These are phyloP conservation scores for Microplitis mediator DNA, from an alignment of 1,140 invertebrate species.

Conservation along the genomic window DNA sequence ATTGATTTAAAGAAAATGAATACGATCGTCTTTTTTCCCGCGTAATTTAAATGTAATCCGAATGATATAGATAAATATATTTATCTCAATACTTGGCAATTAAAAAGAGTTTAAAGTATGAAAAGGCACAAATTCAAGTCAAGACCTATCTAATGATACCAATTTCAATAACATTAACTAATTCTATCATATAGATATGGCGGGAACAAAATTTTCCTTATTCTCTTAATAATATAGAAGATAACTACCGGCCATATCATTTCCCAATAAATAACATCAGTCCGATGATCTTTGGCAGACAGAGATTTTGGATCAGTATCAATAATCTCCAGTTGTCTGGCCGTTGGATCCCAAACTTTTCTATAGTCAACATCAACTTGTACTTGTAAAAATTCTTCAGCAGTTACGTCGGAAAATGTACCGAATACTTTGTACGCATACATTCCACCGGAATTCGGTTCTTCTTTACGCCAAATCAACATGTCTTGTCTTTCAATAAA, in stretches of 20 bases:
- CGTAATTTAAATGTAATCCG: too few relatives aligned
- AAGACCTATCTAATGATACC: too few relatives aligned
- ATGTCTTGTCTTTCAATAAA: constrained; percentile 81
- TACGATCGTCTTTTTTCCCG: too few relatives aligned
- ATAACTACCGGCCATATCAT: constrained; percentile 82
- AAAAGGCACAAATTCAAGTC: too few relatives aligned
- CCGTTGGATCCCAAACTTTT: constrained; percentile 81
- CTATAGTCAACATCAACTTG: constrained; percentile 82
- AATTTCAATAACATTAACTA: too few relatives aligned
- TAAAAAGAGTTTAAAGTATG: too few relatives aligned
- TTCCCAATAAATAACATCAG: constrained; percentile 86
- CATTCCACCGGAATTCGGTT: constrained; percentile 67
- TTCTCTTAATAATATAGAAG: too few relatives aligned
- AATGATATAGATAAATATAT: too few relatives aligned
- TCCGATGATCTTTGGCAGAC: constrained; percentile 56
- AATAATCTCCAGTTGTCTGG: constrained; percentile 71
- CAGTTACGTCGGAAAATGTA: constrained; percentile 76
- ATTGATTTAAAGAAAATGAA: too few relatives aligned
- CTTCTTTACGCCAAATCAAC: constrained; percentile 79
- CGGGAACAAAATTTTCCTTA: too few relatives aligned
- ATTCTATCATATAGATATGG: too few relatives aligned
- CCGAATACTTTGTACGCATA: constrained; percentile 89
- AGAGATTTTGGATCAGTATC: constrained; percentile 67
- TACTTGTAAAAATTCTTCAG: constrained; percentile 79
- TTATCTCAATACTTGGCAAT: too few relatives aligned